These are phyloP conservation scores for Acromyrmex heyeri DNA, from an alignment of 1,140 invertebrate genomes.

Conservation along the genomic window DNA sequence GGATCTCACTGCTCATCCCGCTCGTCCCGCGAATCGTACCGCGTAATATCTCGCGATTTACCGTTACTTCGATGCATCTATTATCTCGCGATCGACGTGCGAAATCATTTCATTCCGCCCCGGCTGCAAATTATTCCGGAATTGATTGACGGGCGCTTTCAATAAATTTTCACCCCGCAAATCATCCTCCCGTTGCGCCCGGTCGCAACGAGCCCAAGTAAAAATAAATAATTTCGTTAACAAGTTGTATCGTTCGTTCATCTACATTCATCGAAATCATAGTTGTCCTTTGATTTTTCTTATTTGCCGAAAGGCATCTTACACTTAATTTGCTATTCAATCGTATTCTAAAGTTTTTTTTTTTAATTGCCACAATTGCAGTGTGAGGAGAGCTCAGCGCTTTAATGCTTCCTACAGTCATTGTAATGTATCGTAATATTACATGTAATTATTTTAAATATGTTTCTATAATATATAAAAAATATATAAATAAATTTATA, in stretches of 20 bases:
- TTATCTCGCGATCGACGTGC: slow-evolving; percentile 61
- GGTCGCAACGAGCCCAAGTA: not conserved
- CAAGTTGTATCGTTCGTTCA: slow-evolving; percentile 14
- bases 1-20: not conserved
- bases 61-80: slow-evolving; percentile 62
- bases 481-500: not conserved
- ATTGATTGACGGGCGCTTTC: slow-evolving; percentile 69
- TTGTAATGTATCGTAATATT: not conserved
- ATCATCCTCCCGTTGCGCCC: slow-evolving; percentile 35
- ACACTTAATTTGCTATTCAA: slow-evolving; percentile 4
- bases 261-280: slow-evolving; percentile 17
- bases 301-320: not conserved
- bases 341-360: not conserved
- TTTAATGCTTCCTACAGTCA: not conserved
- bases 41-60: slow-evolving; percentile 44
- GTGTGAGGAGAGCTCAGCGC: not conserved
- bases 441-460: not conserved
- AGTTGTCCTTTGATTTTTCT: not conserved
- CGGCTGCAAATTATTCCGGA: slow-evolving; percentile 67
- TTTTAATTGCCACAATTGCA: not conserved
- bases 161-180: slow-evolving; percentile 53
- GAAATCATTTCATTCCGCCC: slow-evolving; percentile 62
- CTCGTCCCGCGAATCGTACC: slow-evolving; percentile 1
- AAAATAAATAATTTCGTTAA: slow-evolving; percentile 36
- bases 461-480: not conserved